These are phyloP conservation scores for Halocaridina rubra DNA, from an alignment of 2,888 invertebrate species.

Conservation along the genomic window DNA sequence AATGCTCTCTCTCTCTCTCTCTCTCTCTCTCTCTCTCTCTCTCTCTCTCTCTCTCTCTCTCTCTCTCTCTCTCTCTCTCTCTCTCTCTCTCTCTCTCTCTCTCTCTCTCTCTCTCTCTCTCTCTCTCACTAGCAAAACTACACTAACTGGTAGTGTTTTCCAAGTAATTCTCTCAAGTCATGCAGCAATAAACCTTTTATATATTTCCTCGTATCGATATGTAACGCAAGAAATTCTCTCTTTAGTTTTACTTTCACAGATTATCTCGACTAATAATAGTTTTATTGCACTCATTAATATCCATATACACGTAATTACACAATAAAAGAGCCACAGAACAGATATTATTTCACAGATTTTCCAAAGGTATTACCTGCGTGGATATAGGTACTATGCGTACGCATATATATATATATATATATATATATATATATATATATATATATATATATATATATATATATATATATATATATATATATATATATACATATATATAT, in stretches of 20 bases:
- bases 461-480: constrained; percentile 1
- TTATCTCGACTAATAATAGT: no score
- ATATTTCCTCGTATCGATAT: neutral
- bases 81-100: neutral
- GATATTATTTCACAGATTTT: neutral
- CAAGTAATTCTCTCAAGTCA: no score
- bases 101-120: neutral
- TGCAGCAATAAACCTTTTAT: neutral
- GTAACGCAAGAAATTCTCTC: neutral
- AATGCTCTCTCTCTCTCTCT: neutral
- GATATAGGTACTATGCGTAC: neutral
- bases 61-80: neutral
- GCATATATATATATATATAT: neutral
- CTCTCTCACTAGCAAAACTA: neutral
- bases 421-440: constrained; percentile 1
- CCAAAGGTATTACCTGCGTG: neutral
- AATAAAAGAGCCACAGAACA: no score
- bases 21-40: neutral
- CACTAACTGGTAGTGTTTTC: neutral
- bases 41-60: neutral
- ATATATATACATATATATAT: neutral
- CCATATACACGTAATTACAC: no score
- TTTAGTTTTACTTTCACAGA: neutral
- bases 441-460: constrained; percentile 1
- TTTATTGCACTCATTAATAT: no score